phyloP scores from a whole-genome alignment of 1,140 invertebrate genomes.

The Pachyrhynchus sulphureomaculatus region DNA sequence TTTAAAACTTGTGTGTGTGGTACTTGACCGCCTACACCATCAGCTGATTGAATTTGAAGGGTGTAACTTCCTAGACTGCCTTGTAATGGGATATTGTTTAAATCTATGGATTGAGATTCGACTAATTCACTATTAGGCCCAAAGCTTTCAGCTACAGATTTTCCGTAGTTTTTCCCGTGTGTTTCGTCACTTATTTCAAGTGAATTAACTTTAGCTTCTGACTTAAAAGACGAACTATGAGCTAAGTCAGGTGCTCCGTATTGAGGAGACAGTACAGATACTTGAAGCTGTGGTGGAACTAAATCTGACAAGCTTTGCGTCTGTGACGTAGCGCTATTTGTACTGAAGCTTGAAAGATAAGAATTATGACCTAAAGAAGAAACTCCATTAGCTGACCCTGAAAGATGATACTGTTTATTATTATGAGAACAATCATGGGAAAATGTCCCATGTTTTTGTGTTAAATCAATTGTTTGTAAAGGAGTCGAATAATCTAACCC shows the following conservation, averaged over 20 bases:
- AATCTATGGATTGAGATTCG: constrained; percentile 47
- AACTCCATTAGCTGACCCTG: constrained; percentile 45
- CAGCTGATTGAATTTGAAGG: constrained; percentile 70
- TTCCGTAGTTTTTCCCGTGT: constrained; percentile 43
- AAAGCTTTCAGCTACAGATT: constrained; percentile 45
- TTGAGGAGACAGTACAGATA: constrained; percentile 16
- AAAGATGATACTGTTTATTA: constrained; percentile 41
- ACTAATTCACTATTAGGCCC: constrained; percentile 46
- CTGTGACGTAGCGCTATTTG: constrained; percentile 40
- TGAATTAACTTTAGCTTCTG: constrained; percentile 36
- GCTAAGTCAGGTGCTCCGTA: constrained; percentile 36
- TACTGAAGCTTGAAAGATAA: constrained; percentile 41
- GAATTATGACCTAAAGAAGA: constrained; percentile 44
- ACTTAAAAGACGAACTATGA: constrained; percentile 35
- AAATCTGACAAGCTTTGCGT: constrained; percentile 18
- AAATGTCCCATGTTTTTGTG: constrained; percentile 11
- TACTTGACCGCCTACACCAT: constrained; percentile 56
- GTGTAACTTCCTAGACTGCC: constrained; percentile 67
- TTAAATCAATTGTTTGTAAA: constrained; percentile 35
- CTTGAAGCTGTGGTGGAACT: constrained; percentile 27
- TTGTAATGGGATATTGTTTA: constrained; percentile 62
- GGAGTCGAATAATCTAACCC: constrained; percentile 38
- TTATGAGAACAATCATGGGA: constrained; percentile 38
- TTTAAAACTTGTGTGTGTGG: constrained; percentile 74
- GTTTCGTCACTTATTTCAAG: constrained; percentile 33